phyloP scores from a whole-genome alignment of 2,888 invertebrate species.

The Aporophyla nigra region DNA sequence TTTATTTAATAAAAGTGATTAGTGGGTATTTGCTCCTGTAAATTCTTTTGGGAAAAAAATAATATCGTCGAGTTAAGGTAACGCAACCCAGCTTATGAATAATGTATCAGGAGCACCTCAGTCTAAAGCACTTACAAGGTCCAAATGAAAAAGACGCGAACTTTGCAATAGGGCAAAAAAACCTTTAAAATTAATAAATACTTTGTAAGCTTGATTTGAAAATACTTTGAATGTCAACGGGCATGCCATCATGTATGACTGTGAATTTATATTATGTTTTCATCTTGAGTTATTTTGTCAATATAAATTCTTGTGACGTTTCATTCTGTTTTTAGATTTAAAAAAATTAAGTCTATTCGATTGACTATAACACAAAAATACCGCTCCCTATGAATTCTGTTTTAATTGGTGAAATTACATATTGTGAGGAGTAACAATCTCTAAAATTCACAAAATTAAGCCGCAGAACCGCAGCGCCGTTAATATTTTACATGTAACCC shows the following conservation, averaged over 20 bases:
- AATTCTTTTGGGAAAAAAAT: constrained; percentile 53
- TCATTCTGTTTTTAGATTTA: background rate
- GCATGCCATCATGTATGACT: constrained; percentile 14
- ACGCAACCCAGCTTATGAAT: constrained; percentile 64
- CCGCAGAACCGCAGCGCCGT: background rate
- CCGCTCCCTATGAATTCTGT: background rate
- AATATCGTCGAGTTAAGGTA: constrained; percentile 58
- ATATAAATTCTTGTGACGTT: constrained; percentile 19
- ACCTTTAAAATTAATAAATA: constrained; percentile 53
- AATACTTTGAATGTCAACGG: constrained; percentile 35
- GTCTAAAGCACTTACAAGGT: constrained; percentile 65
- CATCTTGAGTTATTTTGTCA: constrained; percentile 9
- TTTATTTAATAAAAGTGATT: constrained; percentile 55
- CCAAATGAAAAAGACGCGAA: constrained; percentile 64
- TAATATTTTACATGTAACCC: constrained; percentile 48
- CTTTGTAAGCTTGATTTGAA: constrained; percentile 32
- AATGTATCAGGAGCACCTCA: constrained; percentile 67
- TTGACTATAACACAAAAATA: background rate
- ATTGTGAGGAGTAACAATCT: background rate
- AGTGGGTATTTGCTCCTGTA: constrained; percentile 43
- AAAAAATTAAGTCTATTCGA: background rate
- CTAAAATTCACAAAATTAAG: constrained; percentile 19
- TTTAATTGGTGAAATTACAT: background rate
- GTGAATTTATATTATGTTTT: constrained; percentile 30
- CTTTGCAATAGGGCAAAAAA: constrained; percentile 49